Percentiles rank a stretch among this genome's conserved stretches.
Evolutionary conservation across 2,797 vertebrate genomes (phyloP).

Genomic region (Avahi laniger): DNA sequence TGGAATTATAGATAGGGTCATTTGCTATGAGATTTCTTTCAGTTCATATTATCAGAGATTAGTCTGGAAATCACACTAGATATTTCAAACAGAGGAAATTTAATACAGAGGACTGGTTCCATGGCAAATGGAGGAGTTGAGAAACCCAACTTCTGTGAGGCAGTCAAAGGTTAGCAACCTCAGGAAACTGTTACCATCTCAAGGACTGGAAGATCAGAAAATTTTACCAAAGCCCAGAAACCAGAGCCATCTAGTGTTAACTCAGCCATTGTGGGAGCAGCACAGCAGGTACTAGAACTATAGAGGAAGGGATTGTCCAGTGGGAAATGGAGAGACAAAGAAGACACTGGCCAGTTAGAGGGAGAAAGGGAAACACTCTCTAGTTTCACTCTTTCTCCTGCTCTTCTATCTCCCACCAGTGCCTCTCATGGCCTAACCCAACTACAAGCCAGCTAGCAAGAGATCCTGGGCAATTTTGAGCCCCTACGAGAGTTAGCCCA

Average conservation of each 20-base stretch:
- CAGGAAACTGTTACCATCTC: background rate
- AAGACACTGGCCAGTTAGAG: background rate
- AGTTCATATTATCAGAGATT: background rate
- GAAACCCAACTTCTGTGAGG: background rate
- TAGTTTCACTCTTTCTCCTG: background rate
- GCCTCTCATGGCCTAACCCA: background rate
- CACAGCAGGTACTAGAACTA: background rate
- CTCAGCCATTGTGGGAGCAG: background rate
- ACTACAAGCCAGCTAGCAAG: background rate
- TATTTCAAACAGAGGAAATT: constrained; percentile 7
- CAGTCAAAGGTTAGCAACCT: background rate
- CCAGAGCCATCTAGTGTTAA: background rate
- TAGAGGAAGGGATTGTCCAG: background rate
- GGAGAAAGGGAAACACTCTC: background rate
- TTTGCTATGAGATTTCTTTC: constrained; percentile 14
- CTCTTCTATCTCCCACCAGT: background rate
- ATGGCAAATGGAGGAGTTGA: background rate
- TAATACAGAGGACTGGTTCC: background rate
- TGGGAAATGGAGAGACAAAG: background rate
- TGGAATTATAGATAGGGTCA: background rate
- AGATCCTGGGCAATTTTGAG: background rate
- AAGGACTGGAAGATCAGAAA: background rate
- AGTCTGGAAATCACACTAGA: background rate
- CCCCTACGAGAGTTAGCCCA: background rate
- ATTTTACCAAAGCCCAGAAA: background rate